A percentile compares a stretch with the other conserved stretches of the same genome.
phyloP scores from a whole-genome alignment of 2,888 invertebrate genomes.

The Mycalesis mineus region DNA sequence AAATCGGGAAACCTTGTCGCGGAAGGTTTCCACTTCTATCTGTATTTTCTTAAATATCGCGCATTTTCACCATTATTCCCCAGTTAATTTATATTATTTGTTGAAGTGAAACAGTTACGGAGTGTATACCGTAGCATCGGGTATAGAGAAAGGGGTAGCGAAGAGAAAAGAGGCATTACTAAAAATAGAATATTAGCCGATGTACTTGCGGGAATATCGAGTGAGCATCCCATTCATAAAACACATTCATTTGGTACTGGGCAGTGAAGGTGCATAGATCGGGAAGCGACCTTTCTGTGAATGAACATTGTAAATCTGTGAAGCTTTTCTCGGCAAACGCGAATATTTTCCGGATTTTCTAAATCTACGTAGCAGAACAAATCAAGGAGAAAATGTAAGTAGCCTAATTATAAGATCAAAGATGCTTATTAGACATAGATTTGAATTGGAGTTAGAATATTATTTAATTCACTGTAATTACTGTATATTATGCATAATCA shows the following conservation, averaged over 20 bases:
- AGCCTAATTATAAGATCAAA: neutral
- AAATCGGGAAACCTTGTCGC: slow-evolving; percentile 62
- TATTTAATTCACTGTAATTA: too few relatives aligned
- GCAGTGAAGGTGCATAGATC: slow-evolving; percentile 58
- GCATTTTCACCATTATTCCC: slow-evolving; percentile 47
- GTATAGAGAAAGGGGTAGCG: slow-evolving; percentile 25
- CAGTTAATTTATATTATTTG: slow-evolving; percentile 16
- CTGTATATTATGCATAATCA: too few relatives aligned
- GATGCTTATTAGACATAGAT: too few relatives aligned
- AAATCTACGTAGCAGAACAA: slow-evolving; percentile 1
- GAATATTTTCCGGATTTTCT: slow-evolving; percentile 15
- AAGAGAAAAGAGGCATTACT: slow-evolving; percentile 40
- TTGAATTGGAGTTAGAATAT: too few relatives aligned
- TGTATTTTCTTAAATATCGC: slow-evolving; percentile 59
- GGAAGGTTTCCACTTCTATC: slow-evolving; percentile 65
- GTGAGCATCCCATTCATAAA: slow-evolving; percentile 67
- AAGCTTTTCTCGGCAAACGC: neutral
- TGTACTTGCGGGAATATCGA: slow-evolving; percentile 52
- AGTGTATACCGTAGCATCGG: neutral
- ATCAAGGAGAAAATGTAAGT: slow-evolving; percentile 23
- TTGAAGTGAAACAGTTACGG: slow-evolving; percentile 13
- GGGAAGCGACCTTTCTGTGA: slow-evolving; percentile 39
- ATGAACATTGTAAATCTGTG: slow-evolving; percentile 32
- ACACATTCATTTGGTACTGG: slow-evolving; percentile 60
- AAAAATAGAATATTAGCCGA: slow-evolving; percentile 58